Evolutionary conservation across 2,888 invertebrate species (phyloP).

Genomic region (Patella ulyssiponensis): DNA sequence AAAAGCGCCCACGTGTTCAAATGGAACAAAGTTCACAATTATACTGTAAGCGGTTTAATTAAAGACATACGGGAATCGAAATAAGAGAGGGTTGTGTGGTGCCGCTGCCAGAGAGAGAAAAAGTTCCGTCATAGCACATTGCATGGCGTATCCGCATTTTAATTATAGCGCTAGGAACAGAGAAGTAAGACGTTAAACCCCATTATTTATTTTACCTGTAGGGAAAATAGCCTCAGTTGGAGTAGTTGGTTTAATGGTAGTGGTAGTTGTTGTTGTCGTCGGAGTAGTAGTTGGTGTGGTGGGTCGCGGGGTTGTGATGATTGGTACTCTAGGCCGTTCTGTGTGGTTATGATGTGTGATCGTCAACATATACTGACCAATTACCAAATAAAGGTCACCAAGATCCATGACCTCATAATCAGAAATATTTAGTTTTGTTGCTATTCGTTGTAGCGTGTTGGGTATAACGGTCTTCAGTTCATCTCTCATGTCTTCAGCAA

Average conservation of each 20-base stretch:
- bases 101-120: too few species aligned
- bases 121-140: too few species aligned
- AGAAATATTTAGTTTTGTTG: conserved; percentile 23
- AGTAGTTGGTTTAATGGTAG: conserved; percentile 15
- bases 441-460: conserved; percentile 14
- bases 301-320: background rate
- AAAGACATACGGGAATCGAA: too few species aligned
- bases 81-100: too few species aligned
- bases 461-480: conserved; percentile 16
- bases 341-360: background rate
- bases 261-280: conserved; percentile 5
- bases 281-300: conserved; percentile 12
- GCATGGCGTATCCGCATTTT: too few species aligned
- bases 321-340: background rate
- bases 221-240: background rate
- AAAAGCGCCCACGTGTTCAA: too few species aligned
- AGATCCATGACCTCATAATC: conserved; percentile 23
- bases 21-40: too few species aligned
- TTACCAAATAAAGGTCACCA: conserved; percentile 32
- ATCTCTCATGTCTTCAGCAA: conserved; percentile 8
- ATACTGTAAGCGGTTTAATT: too few species aligned
- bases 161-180: too few species aligned
- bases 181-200: too few species aligned
- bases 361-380: background rate
- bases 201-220: background rate